Conservation (phyloP, 2,888 invertebrate species). For the Patella ulyssiponensis region DNA sequence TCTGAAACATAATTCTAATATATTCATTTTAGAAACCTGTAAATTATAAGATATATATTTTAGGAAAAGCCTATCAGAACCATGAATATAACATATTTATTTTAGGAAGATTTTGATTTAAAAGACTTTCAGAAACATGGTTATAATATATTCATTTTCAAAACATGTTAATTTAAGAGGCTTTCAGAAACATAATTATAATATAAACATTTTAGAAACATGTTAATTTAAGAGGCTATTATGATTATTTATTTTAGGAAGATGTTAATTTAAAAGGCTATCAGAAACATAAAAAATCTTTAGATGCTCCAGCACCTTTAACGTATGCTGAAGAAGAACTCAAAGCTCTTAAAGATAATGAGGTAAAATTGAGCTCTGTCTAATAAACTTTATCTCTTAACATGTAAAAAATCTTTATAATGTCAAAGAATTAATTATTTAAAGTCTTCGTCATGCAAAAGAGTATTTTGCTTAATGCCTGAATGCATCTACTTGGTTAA, state of each 20-base stretch:
- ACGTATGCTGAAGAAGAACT: conserved; percentile 80
- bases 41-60: too few relatives aligned
- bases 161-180: conserved; percentile 88
- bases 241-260: conserved; percentile 73
- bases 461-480: too few relatives aligned
- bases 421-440: too few relatives aligned
- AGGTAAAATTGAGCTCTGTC: conserved; percentile 48
- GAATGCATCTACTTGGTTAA: too few relatives aligned
- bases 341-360: conserved; percentile 69
- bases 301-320: conserved; percentile 89
- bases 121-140: conserved; percentile 87
- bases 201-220: too few relatives aligned
- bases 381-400: background rate
- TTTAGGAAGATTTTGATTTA: too few relatives aligned
- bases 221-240: conserved; percentile 76
- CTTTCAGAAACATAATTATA: conserved; percentile 81
- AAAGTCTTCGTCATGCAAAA: too few relatives aligned
- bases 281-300: conserved; percentile 82
- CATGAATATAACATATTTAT: too few relatives aligned
- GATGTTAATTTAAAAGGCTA: conserved; percentile 89
- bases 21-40: too few relatives aligned
- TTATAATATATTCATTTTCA: conserved; percentile 69
- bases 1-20: too few relatives aligned
- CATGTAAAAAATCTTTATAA: too few relatives aligned
- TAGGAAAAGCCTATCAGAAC: conserved; percentile 85